These are phyloP conservation scores for Ciconia boyciana DNA, from an alignment of 2,113 vertebrate genomes.

Conservation along the genomic window DNA sequence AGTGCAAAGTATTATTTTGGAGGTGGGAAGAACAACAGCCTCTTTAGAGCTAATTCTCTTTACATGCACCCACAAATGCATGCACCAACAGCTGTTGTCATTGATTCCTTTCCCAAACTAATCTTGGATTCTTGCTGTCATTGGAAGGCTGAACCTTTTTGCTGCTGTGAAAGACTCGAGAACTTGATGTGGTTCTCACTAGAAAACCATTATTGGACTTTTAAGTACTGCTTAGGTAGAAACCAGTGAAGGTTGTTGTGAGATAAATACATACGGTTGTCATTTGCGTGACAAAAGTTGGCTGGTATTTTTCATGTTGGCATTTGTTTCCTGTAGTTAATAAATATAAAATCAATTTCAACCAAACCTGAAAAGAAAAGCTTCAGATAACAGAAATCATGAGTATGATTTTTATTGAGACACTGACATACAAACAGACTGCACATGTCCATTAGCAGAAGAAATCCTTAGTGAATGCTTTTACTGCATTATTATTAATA, in stretches of 20 bases:
- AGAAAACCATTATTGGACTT: neutral
- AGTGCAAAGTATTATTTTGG: constrained; percentile 52
- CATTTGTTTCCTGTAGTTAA: neutral
- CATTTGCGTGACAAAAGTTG: neutral
- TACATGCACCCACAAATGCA: constrained; percentile 9
- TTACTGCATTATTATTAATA: neutral
- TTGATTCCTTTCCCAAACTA: neutral
- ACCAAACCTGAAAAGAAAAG: neutral
- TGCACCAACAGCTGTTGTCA: constrained; percentile 10
- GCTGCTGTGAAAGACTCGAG: neutral
- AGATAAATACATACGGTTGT: neutral
- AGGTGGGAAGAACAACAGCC: constrained; percentile 40
- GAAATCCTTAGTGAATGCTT: neutral
- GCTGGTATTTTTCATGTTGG: neutral
- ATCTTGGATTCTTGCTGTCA: neutral
- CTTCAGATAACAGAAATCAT: neutral
- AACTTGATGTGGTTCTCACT: neutral
- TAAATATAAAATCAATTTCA: neutral
- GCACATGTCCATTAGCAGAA: neutral
- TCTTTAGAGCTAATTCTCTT: constrained; percentile 26
- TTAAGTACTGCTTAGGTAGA: no score
- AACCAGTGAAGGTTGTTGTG: neutral
- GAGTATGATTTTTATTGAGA: neutral
- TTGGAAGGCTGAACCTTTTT: neutral
- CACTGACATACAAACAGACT: neutral